A percentile compares a stretch with the other conserved stretches of the same genome.
Conservation (phyloP, 2,797 vertebrate genomes). For the Sphenodon punctatus region DNA sequence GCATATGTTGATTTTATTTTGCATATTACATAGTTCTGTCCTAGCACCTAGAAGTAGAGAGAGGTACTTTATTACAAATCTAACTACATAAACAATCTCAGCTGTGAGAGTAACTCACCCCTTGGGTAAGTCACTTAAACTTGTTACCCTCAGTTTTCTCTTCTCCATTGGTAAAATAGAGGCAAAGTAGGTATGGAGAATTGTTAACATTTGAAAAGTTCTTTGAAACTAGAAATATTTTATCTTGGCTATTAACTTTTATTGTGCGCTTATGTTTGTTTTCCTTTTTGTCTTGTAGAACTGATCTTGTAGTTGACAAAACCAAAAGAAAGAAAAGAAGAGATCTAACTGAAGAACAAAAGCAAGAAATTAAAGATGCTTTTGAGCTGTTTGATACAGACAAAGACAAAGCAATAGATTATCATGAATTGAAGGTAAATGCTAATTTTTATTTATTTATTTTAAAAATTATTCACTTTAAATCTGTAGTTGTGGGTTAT, state of each 20-base stretch:
- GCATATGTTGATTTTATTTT: too few species aligned
- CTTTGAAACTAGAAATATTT: too few species aligned
- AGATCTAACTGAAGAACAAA: slow-evolving; percentile 89
- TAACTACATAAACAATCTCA: not conserved
- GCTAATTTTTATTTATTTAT: not conserved
- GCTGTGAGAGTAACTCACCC: not conserved
- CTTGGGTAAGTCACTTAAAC: not conserved
- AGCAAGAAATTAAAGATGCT: slow-evolving; percentile 91
- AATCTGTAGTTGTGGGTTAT: not conserved
- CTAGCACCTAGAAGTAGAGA: not conserved
- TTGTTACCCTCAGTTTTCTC: not conserved
- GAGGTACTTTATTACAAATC: not conserved
- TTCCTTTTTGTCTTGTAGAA: slow-evolving; percentile 63
- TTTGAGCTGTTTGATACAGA: slow-evolving; percentile 92
- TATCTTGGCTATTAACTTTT: too few species aligned
- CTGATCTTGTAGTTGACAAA: slow-evolving; percentile 82
- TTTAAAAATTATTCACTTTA: slow-evolving; percentile 2
- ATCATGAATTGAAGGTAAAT: slow-evolving; percentile 91
- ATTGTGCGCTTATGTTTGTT: not conserved
- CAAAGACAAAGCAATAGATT: slow-evolving; percentile 90
- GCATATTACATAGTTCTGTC: not conserved
- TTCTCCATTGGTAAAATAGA: not conserved
- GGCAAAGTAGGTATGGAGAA: accelerated
- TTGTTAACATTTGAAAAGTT: not conserved
- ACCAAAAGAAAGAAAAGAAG: slow-evolving; percentile 85